These are phyloP conservation scores for Fukomys damarensis DNA, from an alignment of 2,113 vertebrate genomes.

Conservation along the genomic window DNA sequence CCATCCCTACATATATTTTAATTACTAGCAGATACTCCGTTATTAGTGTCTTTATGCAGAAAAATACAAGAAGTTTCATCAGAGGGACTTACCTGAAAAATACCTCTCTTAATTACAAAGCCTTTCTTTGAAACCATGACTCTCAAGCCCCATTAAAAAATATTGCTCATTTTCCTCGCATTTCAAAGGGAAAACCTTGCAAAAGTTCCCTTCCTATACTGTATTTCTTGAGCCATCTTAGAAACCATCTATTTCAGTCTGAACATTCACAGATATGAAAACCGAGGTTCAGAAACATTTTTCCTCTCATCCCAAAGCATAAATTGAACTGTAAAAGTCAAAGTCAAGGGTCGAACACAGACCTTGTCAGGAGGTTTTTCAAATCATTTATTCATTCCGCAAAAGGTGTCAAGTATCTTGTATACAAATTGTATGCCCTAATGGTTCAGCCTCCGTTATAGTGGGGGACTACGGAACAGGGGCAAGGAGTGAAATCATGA, in stretches of 20 bases:
- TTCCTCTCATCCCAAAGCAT: not conserved
- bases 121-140: not conserved
- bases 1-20: not conserved
- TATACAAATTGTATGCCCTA: not conserved
- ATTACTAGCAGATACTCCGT: not conserved
- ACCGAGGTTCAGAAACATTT: not conserved
- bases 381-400: not conserved
- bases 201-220: not conserved
- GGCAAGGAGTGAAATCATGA: rapidly evolving
- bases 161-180: not conserved
- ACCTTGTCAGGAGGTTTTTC: not conserved
- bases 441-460: not conserved
- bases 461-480: not conserved
- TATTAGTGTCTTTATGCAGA: not conserved
- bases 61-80: not conserved
- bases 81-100: not conserved
- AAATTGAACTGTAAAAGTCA: not conserved
- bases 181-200: not conserved
- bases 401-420: not conserved
- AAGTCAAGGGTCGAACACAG: not conserved
- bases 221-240: not conserved
- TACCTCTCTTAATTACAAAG: not conserved
- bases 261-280: not conserved
- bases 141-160: not conserved
- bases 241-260: not conserved